phyloP scores from a whole-genome alignment of 2,888 invertebrate genomes.

The Enchytraeus crypticus region DNA sequence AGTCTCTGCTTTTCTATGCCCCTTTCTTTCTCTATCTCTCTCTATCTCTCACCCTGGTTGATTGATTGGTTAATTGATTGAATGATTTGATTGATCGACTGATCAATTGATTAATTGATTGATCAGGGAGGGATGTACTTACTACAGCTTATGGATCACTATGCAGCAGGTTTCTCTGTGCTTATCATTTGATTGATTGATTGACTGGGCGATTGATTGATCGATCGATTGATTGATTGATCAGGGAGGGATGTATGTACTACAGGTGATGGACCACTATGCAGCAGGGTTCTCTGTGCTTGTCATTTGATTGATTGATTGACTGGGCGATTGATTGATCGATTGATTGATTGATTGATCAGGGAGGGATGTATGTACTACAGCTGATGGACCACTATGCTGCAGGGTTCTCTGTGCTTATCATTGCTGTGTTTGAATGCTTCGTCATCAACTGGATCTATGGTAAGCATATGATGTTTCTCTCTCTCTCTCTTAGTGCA shows the following conservation, averaged over 20 bases:
- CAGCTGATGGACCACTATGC: slow-evolving; percentile 29
- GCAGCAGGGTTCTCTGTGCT: too few species aligned
- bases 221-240: too few species aligned
- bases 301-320: too few species aligned
- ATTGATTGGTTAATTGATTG: neutral
- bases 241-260: slow-evolving; percentile 30
- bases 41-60: neutral
- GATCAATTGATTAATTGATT: neutral
- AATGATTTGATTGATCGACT: neutral
- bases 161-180: slow-evolving; percentile 25
- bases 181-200: slow-evolving; percentile 28
- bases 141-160: slow-evolving; percentile 27
- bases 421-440: slow-evolving; percentile 29
- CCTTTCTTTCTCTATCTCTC: neutral
- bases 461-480: too few species aligned
- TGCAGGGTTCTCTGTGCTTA: slow-evolving; percentile 26
- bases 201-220: slow-evolving; percentile 22
- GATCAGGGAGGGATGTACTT: slow-evolving; percentile 29
- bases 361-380: slow-evolving; percentile 31
- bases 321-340: too few species aligned
- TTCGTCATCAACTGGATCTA: slow-evolving; percentile 30
- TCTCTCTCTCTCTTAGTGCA: too few species aligned
- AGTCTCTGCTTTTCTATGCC: too few species aligned
- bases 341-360: too few species aligned
- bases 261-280: slow-evolving; percentile 28